Base-by-base conservation (phyloP, 2,797 vertebrate species). In the Acanthornis magna region DNA sequence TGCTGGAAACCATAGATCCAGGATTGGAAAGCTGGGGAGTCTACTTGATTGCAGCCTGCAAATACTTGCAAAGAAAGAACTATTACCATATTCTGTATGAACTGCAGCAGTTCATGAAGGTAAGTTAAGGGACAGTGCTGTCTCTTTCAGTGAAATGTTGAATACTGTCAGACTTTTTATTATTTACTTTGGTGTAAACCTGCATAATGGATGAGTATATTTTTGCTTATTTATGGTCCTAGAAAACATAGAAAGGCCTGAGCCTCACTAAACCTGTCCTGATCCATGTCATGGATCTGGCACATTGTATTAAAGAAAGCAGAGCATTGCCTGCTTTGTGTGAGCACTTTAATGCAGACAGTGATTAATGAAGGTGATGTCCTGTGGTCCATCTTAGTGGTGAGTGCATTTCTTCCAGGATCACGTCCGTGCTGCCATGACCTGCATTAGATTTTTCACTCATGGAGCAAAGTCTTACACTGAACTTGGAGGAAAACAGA, bases 21-120 rank as follows among this genome's bases (percentile, higher is more conserved):
- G 97, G 98, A 15, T 94, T 99, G 94, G 99, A 99, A 89, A 97
- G 97, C 62, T 99, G 99, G 98, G 98, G 99, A 93, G 97, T 97
- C 57, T 99, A 99, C 96, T 98, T 99, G 90, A 98, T 99, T n/a
- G 98, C 99, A 67, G 98, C 99, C 92, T 99, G 99, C 96, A 99
- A 99, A 88, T 98, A 99, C 74, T 98, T 99, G 92, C 99, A 99
- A 96, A 98, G 98, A 20, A 98, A 98, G 20, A 98, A 98, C 91
- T 98, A 98, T 95, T 99, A 97, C 96, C 98, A 99, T 96, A 98
- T 99, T 36, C 98, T 99, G 15, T 99, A 99, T 89, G 99, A 99
- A 92, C 97, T 99, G 16, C 99, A 99, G 89, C 98, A 99, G 97
- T 99, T 99, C 95, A 99, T 99, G 99, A 99, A 98, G 98, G 99